Percentiles rank a stretch among this genome's conserved stretches.
Conservation (phyloP, 2,113 vertebrate genomes). For the Ochotona curzoniae region DNA sequence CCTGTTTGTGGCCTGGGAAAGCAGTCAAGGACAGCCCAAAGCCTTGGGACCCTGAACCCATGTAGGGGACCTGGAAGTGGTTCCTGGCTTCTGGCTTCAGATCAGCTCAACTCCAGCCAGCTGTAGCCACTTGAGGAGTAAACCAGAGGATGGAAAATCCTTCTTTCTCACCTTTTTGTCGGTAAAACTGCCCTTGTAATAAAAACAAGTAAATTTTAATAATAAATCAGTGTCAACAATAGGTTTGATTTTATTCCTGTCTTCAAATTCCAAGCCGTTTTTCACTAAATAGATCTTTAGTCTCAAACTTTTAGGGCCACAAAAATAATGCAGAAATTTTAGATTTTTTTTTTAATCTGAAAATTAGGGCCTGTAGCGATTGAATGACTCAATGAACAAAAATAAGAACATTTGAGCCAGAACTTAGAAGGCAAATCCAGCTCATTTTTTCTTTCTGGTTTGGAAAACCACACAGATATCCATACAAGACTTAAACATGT, state of each 20-base stretch:
- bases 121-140: too few relatives aligned
- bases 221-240: neutral
- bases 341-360: neutral
- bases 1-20: too few relatives aligned
- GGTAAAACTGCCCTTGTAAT: too few relatives aligned
- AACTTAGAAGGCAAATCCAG: neutral
- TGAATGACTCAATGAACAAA: neutral
- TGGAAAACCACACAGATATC: neutral
- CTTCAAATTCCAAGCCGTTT: neutral
- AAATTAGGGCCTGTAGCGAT: neutral
- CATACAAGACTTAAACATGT: neutral
- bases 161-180: too few relatives aligned
- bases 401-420: neutral
- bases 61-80: too few relatives aligned
- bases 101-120: too few relatives aligned
- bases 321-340: neutral
- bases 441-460: neutral
- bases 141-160: too few relatives aligned
- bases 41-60: too few relatives aligned
- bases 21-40: too few relatives aligned
- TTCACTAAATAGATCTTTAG: neutral
- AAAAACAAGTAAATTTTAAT: too few relatives aligned
- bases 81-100: too few relatives aligned
- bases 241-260: neutral
- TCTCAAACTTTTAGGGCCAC: neutral